Evolutionary conservation across 2,888 invertebrate species (phyloP).

Genomic region (Heteromyza rotundicornis): DNA sequence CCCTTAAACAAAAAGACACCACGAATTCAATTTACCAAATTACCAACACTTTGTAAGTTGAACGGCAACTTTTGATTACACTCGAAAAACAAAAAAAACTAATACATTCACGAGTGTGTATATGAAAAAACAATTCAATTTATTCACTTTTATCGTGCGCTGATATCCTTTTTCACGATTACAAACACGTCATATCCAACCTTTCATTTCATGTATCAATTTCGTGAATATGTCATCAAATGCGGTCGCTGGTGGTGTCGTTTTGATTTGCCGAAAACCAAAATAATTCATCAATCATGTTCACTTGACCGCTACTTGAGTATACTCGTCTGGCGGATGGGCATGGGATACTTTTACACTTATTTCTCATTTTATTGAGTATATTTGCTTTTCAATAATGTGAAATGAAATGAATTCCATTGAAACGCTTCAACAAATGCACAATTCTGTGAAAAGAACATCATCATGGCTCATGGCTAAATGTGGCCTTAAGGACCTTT

Average conservation of each 20-base stretch:
- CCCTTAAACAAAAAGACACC: neutral
- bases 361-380: too few species aligned
- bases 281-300: constrained; percentile 51
- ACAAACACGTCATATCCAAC: neutral
- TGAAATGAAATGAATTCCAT: too few species aligned
- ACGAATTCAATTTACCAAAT: neutral
- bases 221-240: neutral
- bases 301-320: constrained; percentile 49
- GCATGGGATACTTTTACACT: too few species aligned
- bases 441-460: neutral
- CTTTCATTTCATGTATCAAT: neutral
- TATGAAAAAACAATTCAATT: neutral
- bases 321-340: too few species aligned
- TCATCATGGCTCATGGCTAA: neutral
- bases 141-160: neutral
- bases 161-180: neutral
- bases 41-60: neutral
- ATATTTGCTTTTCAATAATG: neutral
- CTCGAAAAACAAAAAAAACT: neutral
- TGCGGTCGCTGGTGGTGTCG: constrained; percentile 38
- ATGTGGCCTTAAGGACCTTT: neutral
- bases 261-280: constrained; percentile 52
- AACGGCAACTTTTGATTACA: neutral
- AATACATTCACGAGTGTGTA: neutral
- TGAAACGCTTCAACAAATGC: neutral